These are phyloP conservation scores for Leuctra nigra DNA, from an alignment of 2,888 invertebrate species.

Conservation along the genomic window DNA sequence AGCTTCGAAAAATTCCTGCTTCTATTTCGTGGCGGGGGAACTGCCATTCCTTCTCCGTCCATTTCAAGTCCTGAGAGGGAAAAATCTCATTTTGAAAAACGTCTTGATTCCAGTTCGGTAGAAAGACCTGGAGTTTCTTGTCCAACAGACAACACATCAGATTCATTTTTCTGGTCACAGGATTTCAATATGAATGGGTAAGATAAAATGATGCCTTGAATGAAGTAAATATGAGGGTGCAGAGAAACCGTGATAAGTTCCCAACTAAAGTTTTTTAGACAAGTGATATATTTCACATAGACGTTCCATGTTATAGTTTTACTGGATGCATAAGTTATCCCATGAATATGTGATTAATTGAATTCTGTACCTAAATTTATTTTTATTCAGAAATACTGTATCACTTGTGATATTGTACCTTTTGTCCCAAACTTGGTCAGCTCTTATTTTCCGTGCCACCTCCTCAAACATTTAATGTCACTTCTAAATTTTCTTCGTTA, in stretches of 20 bases:
- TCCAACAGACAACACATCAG: background rate
- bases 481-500: background rate
- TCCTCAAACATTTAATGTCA: too few species aligned
- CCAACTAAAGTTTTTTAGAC: too few species aligned
- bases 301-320: too few species aligned
- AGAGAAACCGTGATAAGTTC: too few species aligned
- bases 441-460: too few species aligned
- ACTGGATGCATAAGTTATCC: too few species aligned
- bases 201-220: too few species aligned
- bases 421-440: too few species aligned
- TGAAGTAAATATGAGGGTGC: too few species aligned
- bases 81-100: background rate
- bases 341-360: too few species aligned
- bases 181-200: background rate
- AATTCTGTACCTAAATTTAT: background rate
- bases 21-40: constrained; percentile 49
- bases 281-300: too few species aligned
- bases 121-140: background rate
- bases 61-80: background rate
- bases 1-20: constrained; percentile 58
- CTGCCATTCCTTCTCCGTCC: background rate
- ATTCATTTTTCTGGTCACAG: background rate
- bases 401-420: too few species aligned
- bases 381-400: background rate
- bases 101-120: background rate